These are phyloP conservation scores for Grallaria varia DNA, from an alignment of 2,113 vertebrate species.

Conservation along the genomic window DNA sequence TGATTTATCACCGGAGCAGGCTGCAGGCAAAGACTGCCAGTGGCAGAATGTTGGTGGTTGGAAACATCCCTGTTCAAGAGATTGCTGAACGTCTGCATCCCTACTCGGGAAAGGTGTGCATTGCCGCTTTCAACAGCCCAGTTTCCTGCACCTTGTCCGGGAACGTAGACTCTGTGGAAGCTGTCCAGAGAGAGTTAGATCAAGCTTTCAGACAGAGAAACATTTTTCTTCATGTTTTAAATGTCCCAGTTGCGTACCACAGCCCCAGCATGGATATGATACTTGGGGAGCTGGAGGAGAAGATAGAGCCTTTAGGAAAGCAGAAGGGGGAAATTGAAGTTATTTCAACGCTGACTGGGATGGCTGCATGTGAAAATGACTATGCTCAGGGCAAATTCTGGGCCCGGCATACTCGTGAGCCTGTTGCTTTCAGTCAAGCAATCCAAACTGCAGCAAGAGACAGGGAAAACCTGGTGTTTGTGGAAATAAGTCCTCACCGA, in stretches of 20 bases:
- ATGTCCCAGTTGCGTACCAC: slow-evolving; percentile 82
- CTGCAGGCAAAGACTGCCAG: slow-evolving; percentile 77
- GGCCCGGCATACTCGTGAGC: slow-evolving; percentile 80
- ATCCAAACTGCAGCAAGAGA: slow-evolving; percentile 58
- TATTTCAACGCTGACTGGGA: slow-evolving; percentile 82
- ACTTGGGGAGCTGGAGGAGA: slow-evolving; percentile 67
- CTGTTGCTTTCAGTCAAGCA: slow-evolving; percentile 81
- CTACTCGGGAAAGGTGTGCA: slow-evolving; percentile 72
- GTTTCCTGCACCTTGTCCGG: slow-evolving; percentile 84
- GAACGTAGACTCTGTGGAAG: slow-evolving; percentile 67
- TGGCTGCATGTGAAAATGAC: slow-evolving; percentile 63
- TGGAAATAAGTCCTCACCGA: slow-evolving; percentile 83
- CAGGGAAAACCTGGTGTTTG: slow-evolving; percentile 75
- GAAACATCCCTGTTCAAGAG: slow-evolving; percentile 77
- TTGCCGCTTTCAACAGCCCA: slow-evolving; percentile 86
- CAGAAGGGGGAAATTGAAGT: slow-evolving; percentile 70
- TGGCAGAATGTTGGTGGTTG: slow-evolving; percentile 83
- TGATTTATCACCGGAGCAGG: slow-evolving; percentile 78
- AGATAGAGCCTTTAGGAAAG: slow-evolving; percentile 56
- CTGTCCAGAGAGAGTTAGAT: slow-evolving; percentile 67
- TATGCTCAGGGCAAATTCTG: slow-evolving; percentile 80
- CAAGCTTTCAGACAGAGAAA: slow-evolving; percentile 63
- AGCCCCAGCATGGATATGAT: slow-evolving; percentile 85
- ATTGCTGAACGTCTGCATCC: slow-evolving; percentile 59
- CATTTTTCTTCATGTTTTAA: slow-evolving; percentile 77